Base-by-base conservation (phyloP, 2,797 vertebrate species). In the Miichthys miiuy region DNA sequence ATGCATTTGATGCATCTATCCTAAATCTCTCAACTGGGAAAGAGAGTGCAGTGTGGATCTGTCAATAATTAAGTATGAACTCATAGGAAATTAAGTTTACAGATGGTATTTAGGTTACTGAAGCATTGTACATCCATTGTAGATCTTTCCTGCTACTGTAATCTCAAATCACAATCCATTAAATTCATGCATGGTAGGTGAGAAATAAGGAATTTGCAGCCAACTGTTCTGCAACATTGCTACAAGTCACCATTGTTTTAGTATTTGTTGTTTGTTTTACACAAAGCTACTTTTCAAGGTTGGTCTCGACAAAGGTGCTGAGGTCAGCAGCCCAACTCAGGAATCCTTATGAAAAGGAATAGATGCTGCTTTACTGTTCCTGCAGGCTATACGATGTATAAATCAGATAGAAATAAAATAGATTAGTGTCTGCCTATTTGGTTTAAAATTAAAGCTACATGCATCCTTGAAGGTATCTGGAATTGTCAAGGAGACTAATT, bases 51-150 rank as follows among this genome's bases (percentile, higher is more conserved):
- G 61, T 67, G 46, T 77, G 21, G 30, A 65, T 75, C 51, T 79
- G 79, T 90, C 78, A 80, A 87, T 81, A 78, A 88, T 86, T 79
- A 77, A 88, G 42, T 27, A 25, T 73, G 25, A 58, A 23, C 72
- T 71, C 66, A 73, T 51, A 50, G 46, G 67, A 87, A 86, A 81
- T 68, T 0, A 73, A 73, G 80, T 81, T 78, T 65, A 62, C 38
- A 72, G 70, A 72, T 64, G 30, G 52, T 76, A 67, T 75, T 80
- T 76, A 70, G 63, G 62, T 70, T 79, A 71, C 61, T 62, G 16
- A 77, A 50, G 62, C 18, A 23, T 55, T 65, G 11, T 81, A 68
- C 46, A 68, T 55, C 9, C 6, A 42, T 68, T 64, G 21, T 44
- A 17, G 4, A n/a, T 65, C 6, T 0, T 27, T 38, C 2, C 18